Evolutionary conservation across 1,140 invertebrate species (phyloP), one percentile per base, ranked within the genome.

Genomic region (Saccostrea glomerata): DNA sequence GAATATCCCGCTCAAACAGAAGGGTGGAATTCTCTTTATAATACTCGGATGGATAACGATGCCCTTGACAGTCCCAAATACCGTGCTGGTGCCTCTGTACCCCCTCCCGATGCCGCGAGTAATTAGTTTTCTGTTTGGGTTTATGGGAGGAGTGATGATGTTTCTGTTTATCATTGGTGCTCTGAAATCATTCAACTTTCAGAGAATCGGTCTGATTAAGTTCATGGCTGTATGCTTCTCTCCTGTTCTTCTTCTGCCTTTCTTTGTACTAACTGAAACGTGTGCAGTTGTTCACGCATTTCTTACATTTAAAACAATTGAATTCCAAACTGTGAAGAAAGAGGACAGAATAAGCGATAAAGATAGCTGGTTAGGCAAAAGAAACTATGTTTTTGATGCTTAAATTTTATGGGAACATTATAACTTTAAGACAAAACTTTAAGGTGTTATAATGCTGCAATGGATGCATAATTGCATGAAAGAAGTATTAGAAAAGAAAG

Each of bases 151-250:
- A 5, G 97, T 98, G 6, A 98, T 98, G 94, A 97, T 99, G 92
- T 99, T 99, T 94, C 98, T 99, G 97, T 99, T 98, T 93, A 96
- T 99, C 70, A 99, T 99, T 95, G 98, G 98, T 89, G 98, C 99
- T 0, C 96, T 99, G 47, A 99, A 99, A 94, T 99, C 98, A 55
- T 99, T 99, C 93, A 98, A 97, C 13, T 95, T 98, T 0, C 97
- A 98, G 92, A 96, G 98, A 91, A 97, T 98, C 92, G 98, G 98
- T 9, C 92, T 97, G 82, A 91, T 97, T 7, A 97, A 97, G 93
- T 98, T 98, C 94, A 92, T 97, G 55, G 94, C 98, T 13, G 98
- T 97, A 15, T 90, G 89, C 58, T 40, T 90, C 70, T 58, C 83
- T 47, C 90, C 91, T 0, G 83, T 92, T 77, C 40, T 88, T 7